phyloP scores from a whole-genome alignment of 2,797 vertebrate genomes.

The Morus bassanus region DNA sequence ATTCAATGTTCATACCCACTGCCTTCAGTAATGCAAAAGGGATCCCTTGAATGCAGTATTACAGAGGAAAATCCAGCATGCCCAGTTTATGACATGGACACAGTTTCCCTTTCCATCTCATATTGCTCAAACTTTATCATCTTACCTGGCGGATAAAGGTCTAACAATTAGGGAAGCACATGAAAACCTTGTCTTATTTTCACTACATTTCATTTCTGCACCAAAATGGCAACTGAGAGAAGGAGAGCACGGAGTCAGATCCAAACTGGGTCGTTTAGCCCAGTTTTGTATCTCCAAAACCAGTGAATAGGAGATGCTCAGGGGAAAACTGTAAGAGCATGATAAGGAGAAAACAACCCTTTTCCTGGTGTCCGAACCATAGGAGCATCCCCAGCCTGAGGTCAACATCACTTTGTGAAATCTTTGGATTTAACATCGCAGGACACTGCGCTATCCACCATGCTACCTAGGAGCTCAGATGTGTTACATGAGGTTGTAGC shows the following conservation, averaged over 20 bases:
- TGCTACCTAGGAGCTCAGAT: not conserved
- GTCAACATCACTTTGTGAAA: not conserved
- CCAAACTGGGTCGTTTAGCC: not conserved
- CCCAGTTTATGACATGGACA: not conserved
- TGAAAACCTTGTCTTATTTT: not conserved
- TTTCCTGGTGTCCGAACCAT: not conserved
- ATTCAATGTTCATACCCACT: not conserved
- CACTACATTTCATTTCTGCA: not conserved
- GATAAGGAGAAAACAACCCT: not conserved
- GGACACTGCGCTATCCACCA: not conserved
- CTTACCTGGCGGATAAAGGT: not conserved
- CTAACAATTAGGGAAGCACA: not conserved
- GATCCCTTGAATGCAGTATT: not conserved
- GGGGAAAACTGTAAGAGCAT: not conserved
- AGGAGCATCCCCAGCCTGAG: not conserved
- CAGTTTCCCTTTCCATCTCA: not conserved
- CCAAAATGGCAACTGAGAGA: not conserved
- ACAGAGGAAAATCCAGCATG: not conserved
- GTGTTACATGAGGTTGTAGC: not conserved
- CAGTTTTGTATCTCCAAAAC: not conserved
- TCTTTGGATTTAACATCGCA: not conserved
- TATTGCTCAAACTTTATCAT: not conserved
- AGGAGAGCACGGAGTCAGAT: not conserved
- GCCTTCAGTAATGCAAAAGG: not conserved
- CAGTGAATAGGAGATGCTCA: not conserved